Evolutionary conservation across 2,113 vertebrate species (phyloP).

Genomic region (Hippolais icterina): DNA sequence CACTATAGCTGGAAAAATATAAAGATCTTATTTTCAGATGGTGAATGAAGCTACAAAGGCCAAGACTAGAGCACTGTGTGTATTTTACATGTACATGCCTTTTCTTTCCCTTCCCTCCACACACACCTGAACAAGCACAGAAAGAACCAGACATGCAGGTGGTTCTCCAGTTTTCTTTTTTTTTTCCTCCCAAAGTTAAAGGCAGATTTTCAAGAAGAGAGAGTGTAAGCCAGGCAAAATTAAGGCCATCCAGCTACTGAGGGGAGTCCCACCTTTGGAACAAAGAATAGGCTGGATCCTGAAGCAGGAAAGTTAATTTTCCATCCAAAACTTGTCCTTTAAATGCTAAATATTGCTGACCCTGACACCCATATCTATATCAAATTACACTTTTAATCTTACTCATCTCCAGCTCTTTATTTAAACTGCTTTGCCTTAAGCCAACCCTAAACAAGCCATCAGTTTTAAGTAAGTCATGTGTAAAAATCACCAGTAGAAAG

Average conservation of each 20-base stretch:
- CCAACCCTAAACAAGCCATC: slow-evolving; percentile 6
- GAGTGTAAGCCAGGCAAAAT: not conserved
- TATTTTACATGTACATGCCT: not conserved
- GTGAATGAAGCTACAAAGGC: not conserved
- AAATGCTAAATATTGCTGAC: not conserved
- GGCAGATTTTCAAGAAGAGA: not conserved
- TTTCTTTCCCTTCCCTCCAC: not conserved
- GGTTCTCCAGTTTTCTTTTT: not conserved
- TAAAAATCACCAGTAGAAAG: not conserved
- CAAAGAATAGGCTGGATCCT: not conserved
- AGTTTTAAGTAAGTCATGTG: not conserved
- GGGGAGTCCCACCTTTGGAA: not conserved
- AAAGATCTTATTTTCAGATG: not conserved
- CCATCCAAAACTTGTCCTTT: not conserved
- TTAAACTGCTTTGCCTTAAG: slow-evolving; percentile 9
- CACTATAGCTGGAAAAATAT: not conserved
- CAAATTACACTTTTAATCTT: not conserved
- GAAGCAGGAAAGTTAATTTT: not conserved
- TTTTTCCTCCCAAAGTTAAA: not conserved
- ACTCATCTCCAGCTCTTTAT: not conserved
- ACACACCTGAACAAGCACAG: not conserved
- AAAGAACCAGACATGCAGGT: not conserved
- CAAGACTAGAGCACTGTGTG: not conserved
- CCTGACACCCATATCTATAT: not conserved
- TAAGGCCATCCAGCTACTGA: not conserved